phyloP scores from a whole-genome alignment of 2,888 invertebrate genomes.

The Microplitis deprimator region DNA sequence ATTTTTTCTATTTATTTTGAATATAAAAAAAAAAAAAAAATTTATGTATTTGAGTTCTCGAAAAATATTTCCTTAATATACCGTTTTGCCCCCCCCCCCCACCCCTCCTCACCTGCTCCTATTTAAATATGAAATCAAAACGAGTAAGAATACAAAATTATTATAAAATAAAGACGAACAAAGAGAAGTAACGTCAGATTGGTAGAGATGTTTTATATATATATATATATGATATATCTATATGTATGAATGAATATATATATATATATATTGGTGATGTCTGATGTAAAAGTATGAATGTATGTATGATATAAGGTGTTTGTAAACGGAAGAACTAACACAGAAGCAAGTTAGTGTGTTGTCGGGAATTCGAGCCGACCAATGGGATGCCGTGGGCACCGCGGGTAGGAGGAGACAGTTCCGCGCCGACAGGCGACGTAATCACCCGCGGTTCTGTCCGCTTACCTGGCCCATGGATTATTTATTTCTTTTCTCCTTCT shows the following conservation, averaged over 20 bases:
- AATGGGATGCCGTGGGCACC: slow-evolving; percentile 67
- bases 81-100: too few relatives aligned
- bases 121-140: neutral
- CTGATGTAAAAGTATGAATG: neutral
- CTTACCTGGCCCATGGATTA: slow-evolving; percentile 57
- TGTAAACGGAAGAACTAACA: slow-evolving; percentile 43
- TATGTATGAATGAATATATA: too few relatives aligned
- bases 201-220: neutral
- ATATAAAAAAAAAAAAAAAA: too few relatives aligned
- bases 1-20: too few relatives aligned
- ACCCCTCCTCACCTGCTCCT: neutral
- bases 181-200: neutral
- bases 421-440: slow-evolving; percentile 70
- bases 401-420: slow-evolving; percentile 70
- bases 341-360: slow-evolving; percentile 31
- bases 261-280: too few relatives aligned
- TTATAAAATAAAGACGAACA: neutral
- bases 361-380: slow-evolving; percentile 58
- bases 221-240: neutral
- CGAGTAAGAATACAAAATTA: neutral
- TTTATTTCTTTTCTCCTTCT: slow-evolving; percentile 50
- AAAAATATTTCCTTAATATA: too few relatives aligned
- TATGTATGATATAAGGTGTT: slow-evolving; percentile 41
- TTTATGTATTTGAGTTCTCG: too few relatives aligned
- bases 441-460: slow-evolving; percentile 67